phyloP scores from a whole-genome alignment of 2,113 vertebrate genomes.

The Hippocampus comes region DNA sequence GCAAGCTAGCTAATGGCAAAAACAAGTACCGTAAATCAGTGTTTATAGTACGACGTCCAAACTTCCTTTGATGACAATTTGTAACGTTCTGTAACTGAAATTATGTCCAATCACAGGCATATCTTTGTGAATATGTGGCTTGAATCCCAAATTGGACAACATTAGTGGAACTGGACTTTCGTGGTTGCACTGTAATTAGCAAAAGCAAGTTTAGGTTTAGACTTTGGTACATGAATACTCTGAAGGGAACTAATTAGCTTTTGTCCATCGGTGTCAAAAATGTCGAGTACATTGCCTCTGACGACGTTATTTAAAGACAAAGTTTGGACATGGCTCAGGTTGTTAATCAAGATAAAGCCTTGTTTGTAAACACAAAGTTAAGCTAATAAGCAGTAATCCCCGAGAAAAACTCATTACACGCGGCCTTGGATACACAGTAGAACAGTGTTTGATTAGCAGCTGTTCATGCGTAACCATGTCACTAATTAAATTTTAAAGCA shows the following conservation, averaged over 20 bases:
- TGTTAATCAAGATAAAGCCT: neutral
- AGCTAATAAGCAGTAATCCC: conserved; percentile 6
- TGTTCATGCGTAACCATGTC: conserved; percentile 14
- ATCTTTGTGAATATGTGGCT: neutral
- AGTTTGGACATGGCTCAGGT: neutral
- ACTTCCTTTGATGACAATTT: neutral
- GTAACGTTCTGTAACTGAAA: neutral
- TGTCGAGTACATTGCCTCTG: neutral
- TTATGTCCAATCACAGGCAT: neutral
- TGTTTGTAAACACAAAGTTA: conserved; percentile 6
- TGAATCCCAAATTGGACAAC: neutral
- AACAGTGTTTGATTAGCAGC: conserved; percentile 20
- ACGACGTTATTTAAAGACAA: neutral
- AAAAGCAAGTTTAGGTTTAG: neutral
- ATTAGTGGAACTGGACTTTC: neutral
- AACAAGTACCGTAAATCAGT: neutral
- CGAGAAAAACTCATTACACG: conserved; percentile 11
- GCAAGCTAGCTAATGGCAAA: no score
- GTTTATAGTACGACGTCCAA: neutral
- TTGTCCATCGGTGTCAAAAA: neutral
- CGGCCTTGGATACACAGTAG: conserved; percentile 33
- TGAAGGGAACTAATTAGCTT: conserved; percentile 1
- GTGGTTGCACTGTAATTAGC: neutral
- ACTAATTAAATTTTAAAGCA: neutral
- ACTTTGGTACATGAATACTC: neutral